Percentiles rank a stretch among this genome's conserved stretches.
phyloP scores from a whole-genome alignment of 2,113 vertebrate species.

The Actenoides hombroni region DNA sequence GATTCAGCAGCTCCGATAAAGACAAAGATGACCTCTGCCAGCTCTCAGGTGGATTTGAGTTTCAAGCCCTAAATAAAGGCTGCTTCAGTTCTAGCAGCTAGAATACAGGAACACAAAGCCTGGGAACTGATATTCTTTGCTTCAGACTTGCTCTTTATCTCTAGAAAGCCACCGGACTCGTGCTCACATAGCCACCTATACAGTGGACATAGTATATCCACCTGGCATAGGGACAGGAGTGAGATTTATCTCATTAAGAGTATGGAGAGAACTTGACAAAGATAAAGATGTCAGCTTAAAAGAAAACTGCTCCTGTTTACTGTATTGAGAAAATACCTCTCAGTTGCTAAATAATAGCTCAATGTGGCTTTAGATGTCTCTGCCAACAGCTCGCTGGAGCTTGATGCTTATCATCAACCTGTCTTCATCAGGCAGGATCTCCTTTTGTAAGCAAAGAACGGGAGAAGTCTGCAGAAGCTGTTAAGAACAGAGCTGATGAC shows the following conservation, averaged over 20 bases:
- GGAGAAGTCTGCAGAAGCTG: background rate
- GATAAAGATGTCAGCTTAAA: background rate
- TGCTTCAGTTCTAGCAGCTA: background rate
- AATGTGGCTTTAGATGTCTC: background rate
- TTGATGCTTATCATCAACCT: background rate
- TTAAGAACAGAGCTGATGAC: background rate
- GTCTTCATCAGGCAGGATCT: background rate
- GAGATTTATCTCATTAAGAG: rapidly evolving
- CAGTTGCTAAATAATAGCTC: background rate
- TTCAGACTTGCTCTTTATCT: background rate
- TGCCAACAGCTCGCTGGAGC: background rate
- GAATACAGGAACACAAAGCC: background rate
- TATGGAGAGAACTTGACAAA: background rate
- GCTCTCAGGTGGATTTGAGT: background rate
- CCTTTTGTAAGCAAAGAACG: background rate
- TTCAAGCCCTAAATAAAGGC: background rate
- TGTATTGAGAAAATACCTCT: background rate
- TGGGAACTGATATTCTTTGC: background rate
- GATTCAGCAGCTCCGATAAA: background rate
- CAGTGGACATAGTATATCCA: background rate
- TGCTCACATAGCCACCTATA: background rate
- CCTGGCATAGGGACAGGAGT: background rate
- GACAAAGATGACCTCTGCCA: background rate
- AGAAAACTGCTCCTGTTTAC: background rate
- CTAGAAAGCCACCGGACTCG: background rate